Percentiles rank a stretch among this genome's conserved stretches.
These are phyloP conservation scores for Atlantisia rogersi DNA, from an alignment of 2,113 vertebrate species.

Conservation along the genomic window DNA sequence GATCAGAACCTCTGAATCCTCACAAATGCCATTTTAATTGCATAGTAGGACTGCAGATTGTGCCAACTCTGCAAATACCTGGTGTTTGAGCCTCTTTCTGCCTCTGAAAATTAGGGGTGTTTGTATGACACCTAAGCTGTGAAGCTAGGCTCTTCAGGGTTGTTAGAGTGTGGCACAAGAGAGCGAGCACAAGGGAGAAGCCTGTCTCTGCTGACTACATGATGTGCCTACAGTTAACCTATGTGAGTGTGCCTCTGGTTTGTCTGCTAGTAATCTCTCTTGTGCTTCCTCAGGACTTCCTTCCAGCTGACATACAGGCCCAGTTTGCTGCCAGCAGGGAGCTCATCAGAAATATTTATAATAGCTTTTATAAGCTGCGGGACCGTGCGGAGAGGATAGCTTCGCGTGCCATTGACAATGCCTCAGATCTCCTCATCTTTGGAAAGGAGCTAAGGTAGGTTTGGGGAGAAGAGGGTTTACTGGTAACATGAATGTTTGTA, in stretches of 20 bases:
- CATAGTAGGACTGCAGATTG: background rate
- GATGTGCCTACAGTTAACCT: rapidly evolving
- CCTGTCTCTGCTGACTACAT: background rate
- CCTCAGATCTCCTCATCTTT: conserved; percentile 91
- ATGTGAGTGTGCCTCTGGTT: background rate
- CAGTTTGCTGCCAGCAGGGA: conserved; percentile 92
- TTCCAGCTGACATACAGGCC: conserved; percentile 91
- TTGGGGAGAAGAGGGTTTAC: background rate
- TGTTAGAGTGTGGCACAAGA: background rate
- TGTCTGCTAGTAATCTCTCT: background rate
- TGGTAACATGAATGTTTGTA: rapidly evolving
- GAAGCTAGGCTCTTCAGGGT: background rate
- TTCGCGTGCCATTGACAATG: conserved; percentile 88
- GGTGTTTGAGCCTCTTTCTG: background rate
- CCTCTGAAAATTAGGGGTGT: background rate
- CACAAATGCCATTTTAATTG: background rate
- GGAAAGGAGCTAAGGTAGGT: conserved; percentile 92
- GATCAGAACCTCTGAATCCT: background rate
- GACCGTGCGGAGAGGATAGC: conserved; percentile 91
- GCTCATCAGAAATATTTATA: conserved; percentile 91
- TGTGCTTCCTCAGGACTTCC: conserved; percentile 84
- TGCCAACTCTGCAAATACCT: background rate
- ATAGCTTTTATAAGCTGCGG: conserved; percentile 91
- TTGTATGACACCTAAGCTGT: background rate
- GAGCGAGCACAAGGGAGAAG: background rate